Base-by-base conservation (phyloP, 2,888 invertebrate genomes). In the Ommatoiulus sabulosus region DNA sequence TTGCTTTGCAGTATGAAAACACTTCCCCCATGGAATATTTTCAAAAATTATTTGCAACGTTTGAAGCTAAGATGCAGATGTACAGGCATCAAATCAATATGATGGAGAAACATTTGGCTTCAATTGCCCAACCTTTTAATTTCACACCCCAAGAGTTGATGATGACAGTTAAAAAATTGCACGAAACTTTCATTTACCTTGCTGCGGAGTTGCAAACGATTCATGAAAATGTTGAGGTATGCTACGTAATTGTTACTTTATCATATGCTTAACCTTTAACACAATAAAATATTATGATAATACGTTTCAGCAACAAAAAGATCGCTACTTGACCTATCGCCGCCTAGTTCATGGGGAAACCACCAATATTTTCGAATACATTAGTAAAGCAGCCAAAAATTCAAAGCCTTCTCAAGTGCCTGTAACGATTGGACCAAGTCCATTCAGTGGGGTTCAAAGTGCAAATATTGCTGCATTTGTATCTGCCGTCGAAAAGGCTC, bases 201-300 rank as follows among this genome's bases (percentile, higher is more conserved):
- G 97, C 97, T n/a, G 97, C 97, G 0, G 95, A 96, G 72, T 93
- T 97, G 63, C 97, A 97, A 91, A 95, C 96, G 5, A 95, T 97
- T 0, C 97, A 98, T 90, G 93, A 93, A 89, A 91, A 92, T 85
- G 96, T 97, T 0, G 96, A 97, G 91, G 93, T 93, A 90, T 88
- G 90, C 52, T n/a, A 20, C 72, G 8, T 5, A 72, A 72, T 20
- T 24, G 5, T 10, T 24, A 72, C 72, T 24, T n/a, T n/a, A n/a
- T n/a, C n/a, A n/a, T n/a, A 5, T 24, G 6, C 20, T 1, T 6
- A 20, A 20, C 20, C 1, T 24, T 72, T 72, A 72, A 72, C 72
- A 20, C 20, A 20, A 3, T 20, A 5, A 5, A 72, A 7, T 44
- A 12, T n/a, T 7, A n/a, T 2, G 44, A n/a, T 85, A 20, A 44